Evolutionary conservation across 1,140 invertebrate species (phyloP).

Genomic region (Metaphire vulgaris): DNA sequence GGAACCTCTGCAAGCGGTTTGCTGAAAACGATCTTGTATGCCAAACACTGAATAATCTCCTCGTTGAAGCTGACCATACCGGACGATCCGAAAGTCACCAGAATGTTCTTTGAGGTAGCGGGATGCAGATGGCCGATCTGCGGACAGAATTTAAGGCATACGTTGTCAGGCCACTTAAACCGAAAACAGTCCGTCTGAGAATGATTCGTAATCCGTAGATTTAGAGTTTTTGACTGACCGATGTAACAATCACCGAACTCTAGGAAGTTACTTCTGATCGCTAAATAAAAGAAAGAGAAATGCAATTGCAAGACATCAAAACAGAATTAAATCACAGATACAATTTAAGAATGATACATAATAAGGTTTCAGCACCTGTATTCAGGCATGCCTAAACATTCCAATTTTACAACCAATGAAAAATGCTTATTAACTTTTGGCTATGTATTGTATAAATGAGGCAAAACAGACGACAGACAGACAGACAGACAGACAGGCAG

Average conservation of each 20-base stretch:
- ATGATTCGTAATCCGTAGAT: slow-evolving; percentile 47
- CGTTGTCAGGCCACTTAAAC: slow-evolving; percentile 48
- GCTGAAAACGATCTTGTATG: not conserved
- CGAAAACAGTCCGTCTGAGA: not conserved
- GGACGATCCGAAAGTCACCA: not conserved
- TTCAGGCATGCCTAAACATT: too few relatives aligned
- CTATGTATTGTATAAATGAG: too few relatives aligned
- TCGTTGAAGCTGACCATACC: not conserved
- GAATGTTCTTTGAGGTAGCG: not conserved
- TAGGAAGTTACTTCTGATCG: slow-evolving; percentile 49
- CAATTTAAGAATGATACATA: too few relatives aligned
- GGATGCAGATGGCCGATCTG: not conserved
- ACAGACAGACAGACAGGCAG: too few relatives aligned
- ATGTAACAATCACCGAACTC: slow-evolving; percentile 50
- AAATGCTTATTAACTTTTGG: too few relatives aligned
- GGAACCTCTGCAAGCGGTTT: slow-evolving; percentile 7
- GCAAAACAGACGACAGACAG: too few relatives aligned
- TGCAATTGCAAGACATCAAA: too few relatives aligned
- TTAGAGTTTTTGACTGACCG: slow-evolving; percentile 43
- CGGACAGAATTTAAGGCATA: slow-evolving; percentile 45
- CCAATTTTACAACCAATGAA: too few relatives aligned
- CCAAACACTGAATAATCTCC: not conserved
- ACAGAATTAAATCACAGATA: too few relatives aligned
- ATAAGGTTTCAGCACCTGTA: too few relatives aligned
- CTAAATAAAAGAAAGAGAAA: slow-evolving; percentile 37